Evolutionary conservation across 2,797 vertebrate species (phyloP), one percentile per base, ranked within the genome.

Genomic region (Gadopsis marmoratus): DNA sequence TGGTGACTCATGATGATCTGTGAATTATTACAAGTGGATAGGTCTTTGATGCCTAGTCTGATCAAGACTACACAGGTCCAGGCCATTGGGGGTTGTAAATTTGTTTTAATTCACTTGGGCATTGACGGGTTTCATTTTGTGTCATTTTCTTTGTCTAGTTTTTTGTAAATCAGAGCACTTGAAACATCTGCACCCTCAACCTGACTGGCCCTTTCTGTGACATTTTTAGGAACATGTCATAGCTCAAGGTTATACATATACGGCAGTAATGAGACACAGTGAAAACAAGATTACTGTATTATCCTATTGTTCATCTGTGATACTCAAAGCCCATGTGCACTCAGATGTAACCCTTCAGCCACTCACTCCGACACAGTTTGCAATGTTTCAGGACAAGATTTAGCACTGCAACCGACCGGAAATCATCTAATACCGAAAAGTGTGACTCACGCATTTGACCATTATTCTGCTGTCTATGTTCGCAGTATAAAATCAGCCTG

Each of bases 201-300:
- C 39, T 55, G 48, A 65, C 64, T 58, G 16, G n/a, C 7, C 55
- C 26, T 77, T 79, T 83, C 53, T n/a, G 61, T 88, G 74, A 78
- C 76, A 78, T 82, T 85, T 82, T 85, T 78, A 71, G 23, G 43
- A 59, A 62, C 21, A 7, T 19, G 51, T 76, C 76, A 78, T 37
- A 21, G 26, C 54, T 39, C 14, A 19, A 13, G 4, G 41, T 37
- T 83, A 47, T 8, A 43, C 47, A 50, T 17, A 62, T 14, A 62
- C 29, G 31, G 7, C 33, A 37, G 56, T 41, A 45, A 43, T 54
- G 60, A 61, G n/a, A 66, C 29, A 41, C 56, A 71, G n/a, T 65
- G 43, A 82, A 67, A 74, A 47, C 51, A 37, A 54, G 68, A 76
- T 66, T 4, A 47, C 39, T 53, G 43, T 31, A 53, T 85, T 33